Base-by-base conservation (phyloP, 2,888 invertebrate genomes). In the Drepanosiphum platanoidis region DNA sequence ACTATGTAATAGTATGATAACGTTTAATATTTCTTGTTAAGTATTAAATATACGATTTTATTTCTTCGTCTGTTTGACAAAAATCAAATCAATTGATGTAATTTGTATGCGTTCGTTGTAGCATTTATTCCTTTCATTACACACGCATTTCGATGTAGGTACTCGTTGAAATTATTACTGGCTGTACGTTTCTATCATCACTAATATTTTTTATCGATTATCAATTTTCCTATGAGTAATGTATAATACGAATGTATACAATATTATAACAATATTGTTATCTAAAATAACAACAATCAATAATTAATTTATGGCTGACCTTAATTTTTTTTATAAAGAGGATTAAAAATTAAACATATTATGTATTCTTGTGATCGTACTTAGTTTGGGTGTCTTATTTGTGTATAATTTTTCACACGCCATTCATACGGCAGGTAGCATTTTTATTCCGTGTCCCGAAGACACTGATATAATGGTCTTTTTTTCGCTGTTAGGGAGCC, bases 351-450 rank as follows among this genome's bases (percentile, higher is more conserved):
- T 66, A 32, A 32, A 42, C 42, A 32, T 79, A 77, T 30, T 8
- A 4, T 77, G 27, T 36, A 34, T 18, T 72, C 30, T n/a, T 61
- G 70, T 71, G 39, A 81, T 72, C 58, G 36, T 70, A 80, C 70
- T 52, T 58, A 36, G 39, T 52, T 80, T 52, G 68, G 79, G 52
- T 75, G 34, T 78, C 39, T n/a, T 78, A 30, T 77, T 81, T 39
- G 71, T 72, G 30, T 61, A 72, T 81, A 72, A 81, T 81, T 81
- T 80, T 81, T 81, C 71, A 72, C 81, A 72, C 81, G 81, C 71
- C 71, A 39, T 81, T 61, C 81, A 81, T 61, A 15, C 42, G 46
- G 68, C 79, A 80, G 68, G 79, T 80, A 80, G 52, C 18, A n/a
- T 80, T 80, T 46, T 32, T 61, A 61, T 39, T 58, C 71, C 39